These are phyloP conservation scores for Spodoptera picta DNA, from an alignment of 2,888 invertebrate genomes.

Conservation along the genomic window DNA sequence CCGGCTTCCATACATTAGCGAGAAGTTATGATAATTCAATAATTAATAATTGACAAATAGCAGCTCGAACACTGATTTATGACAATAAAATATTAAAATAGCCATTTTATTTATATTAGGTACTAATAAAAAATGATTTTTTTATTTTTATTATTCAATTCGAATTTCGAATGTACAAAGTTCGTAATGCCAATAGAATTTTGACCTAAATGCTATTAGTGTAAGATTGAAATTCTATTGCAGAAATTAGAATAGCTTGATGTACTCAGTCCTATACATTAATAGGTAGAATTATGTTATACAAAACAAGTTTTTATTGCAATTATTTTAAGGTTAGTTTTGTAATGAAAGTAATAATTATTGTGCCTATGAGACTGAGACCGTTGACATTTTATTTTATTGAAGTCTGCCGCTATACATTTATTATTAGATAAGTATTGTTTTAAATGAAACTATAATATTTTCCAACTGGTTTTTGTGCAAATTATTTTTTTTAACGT, in stretches of 20 bases:
- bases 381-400: constrained; percentile 18
- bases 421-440: constrained; percentile 17
- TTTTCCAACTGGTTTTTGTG: constrained; percentile 18
- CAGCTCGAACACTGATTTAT: constrained; percentile 40
- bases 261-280: too few relatives aligned
- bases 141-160: constrained; percentile 19
- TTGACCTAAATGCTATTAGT: too few relatives aligned
- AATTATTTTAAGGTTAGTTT: constrained; percentile 4
- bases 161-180: not conserved
- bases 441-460: constrained; percentile 3
- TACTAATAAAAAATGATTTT: constrained; percentile 13
- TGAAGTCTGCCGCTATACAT: constrained; percentile 37
- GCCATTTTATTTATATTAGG: constrained; percentile 25
- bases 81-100: constrained; percentile 26
- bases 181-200: too few relatives aligned
- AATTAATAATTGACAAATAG: constrained; percentile 53
- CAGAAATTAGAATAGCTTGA: too few relatives aligned
- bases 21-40: constrained; percentile 48
- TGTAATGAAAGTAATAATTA: constrained; percentile 5
- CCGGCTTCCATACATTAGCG: constrained; percentile 15
- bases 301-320: not conserved
- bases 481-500: constrained; percentile 19
- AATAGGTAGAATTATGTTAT: too few relatives aligned
- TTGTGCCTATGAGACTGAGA: not conserved
- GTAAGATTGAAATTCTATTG: too few relatives aligned